Base-by-base conservation (phyloP, 2,888 invertebrate genomes). In the Dendrolimus houi region DNA sequence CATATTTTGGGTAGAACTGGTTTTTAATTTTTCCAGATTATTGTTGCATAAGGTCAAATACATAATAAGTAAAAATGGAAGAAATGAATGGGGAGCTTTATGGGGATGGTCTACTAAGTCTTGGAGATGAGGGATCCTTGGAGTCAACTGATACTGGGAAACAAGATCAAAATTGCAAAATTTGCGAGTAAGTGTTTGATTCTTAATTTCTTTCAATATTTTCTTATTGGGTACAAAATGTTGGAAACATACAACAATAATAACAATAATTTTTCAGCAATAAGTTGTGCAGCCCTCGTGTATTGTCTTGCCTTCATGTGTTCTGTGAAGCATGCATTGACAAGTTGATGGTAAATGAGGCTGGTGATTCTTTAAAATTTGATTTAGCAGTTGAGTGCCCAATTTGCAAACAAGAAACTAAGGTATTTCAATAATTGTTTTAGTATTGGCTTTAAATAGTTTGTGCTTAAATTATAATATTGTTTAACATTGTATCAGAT, bases 271-370 rank as follows among this genome's bases (percentile, higher is more conserved):
- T 60, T 87, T 92, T 66, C 75, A 94, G 94, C 77, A 93, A 94
- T 79, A 94, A 95, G 72, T 91, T 96, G 75, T 94, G 93, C 81
- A 93, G 94, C 79, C 98, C 98, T 60, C 94, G 97, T 68, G 94
- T 98, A 64, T 93, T 99, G 75, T 94, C 96, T 72, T 99, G 98
- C 87, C 94, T 99, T 80, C 98, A 99, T 91, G 97, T 97, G 56
- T 98, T 97, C 91, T 99, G 98, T 90, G 96, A 97, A 89, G 93
- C 94, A 67, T 99, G 98, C 87, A 92, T 99, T 74, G 95, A 95
- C 78, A 96, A 96, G 80, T 92, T 95, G 75, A 91, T 96, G 74
- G 92, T 93, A 63, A 94, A 93, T 71, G 94, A 94, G 79, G 93
- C 92, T 62, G 94, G 94, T 53, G 94, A 95, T 81, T 91, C 93